Evolutionary conservation across 2,888 invertebrate species (phyloP), one percentile per base, ranked within the genome.

Genomic region (Platerodrilus igneus): DNA sequence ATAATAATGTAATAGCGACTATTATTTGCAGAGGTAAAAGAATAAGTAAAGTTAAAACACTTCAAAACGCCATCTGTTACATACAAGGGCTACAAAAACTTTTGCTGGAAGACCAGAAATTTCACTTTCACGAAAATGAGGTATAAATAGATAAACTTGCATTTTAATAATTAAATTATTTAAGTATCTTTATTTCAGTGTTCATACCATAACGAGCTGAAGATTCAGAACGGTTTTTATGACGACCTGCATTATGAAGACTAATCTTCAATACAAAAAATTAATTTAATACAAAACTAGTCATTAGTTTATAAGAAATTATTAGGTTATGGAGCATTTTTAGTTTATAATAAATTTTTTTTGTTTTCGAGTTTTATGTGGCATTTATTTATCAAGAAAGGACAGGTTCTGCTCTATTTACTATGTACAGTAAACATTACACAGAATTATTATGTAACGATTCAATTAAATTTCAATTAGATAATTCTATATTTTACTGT

Each of bases 1-100:
- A n/a, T n/a, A n/a, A n/a, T n/a, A n/a, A n/a, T n/a, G n/a, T n/a
- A n/a, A n/a, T n/a, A n/a, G n/a, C n/a, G n/a, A n/a, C n/a, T 26
- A 29, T 32, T 47, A 19, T 36, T 59, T 63, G 44, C 55, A 72
- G 74, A 47, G 73, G 70, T 23, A 76, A 76, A 55, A 59, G 77
- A 29, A 63, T 81, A 30, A 79, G 79, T 49, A 81, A 81, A 63
- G 78, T 80, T 37, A 78, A 78, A 60, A 79, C 78, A 2, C 60
- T 80, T 27, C 70, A 75, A 53, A 71, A 74, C 50, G 80, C 81
- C 18, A 78, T 80, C 40, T 74, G 77, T 50, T 80, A 81, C 60
- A 81, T 81, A 45, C 65, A 64, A 33, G 66, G 70, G 35, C 62
- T 80, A 44, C 68, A 74, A 51, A 59, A 69, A 26, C 59, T 78